These are phyloP conservation scores for Drosophila takahashii DNA, from an alignment of 1,140 invertebrate genomes.

Conservation along the genomic window DNA sequence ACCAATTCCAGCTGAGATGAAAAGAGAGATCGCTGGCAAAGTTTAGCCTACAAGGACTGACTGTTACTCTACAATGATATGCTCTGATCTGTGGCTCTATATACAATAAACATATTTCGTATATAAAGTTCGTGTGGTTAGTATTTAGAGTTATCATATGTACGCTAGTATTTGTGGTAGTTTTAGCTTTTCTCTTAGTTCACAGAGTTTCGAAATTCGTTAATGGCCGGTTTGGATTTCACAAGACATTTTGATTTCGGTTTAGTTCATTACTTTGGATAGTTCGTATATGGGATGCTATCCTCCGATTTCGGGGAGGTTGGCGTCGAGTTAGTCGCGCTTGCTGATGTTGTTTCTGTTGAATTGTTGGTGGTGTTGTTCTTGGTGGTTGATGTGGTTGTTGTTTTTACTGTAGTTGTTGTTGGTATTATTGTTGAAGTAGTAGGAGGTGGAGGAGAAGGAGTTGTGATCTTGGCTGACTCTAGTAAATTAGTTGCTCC, in stretches of 20 bases:
- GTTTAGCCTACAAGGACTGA: conserved; percentile 27
- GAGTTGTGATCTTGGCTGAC: conserved; percentile 48
- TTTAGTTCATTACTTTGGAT: conserved; percentile 64
- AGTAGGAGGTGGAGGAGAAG: conserved; percentile 42
- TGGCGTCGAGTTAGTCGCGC: conserved; percentile 49
- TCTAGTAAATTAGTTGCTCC: conserved; percentile 71
- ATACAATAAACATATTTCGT: conserved; percentile 23
- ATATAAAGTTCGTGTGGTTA: conserved; percentile 33
- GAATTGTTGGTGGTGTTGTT: conserved; percentile 53
- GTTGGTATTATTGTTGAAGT: conserved; percentile 28
- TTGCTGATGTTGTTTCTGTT: conserved; percentile 51
- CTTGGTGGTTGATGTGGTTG: conserved; percentile 40
- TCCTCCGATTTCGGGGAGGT: conserved; percentile 69
- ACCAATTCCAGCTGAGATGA: conserved; percentile 22
- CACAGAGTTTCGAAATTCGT: conserved; percentile 66
- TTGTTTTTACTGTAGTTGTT: conserved; percentile 28
- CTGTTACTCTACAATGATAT: conserved; percentile 48
- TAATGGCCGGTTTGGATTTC: conserved; percentile 70
- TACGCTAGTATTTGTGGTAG: conserved; percentile 22
- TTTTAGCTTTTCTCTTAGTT: conserved; percentile 26
- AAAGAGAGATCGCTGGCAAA: conserved; percentile 14
- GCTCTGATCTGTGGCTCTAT: conserved; percentile 43
- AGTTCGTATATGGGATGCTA: conserved; percentile 54
- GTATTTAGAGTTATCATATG: conserved; percentile 35
- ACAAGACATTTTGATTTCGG: conserved; percentile 31